Evolutionary conservation across 2,888 invertebrate genomes (phyloP).

Genomic region (Abrostola tripartita): DNA sequence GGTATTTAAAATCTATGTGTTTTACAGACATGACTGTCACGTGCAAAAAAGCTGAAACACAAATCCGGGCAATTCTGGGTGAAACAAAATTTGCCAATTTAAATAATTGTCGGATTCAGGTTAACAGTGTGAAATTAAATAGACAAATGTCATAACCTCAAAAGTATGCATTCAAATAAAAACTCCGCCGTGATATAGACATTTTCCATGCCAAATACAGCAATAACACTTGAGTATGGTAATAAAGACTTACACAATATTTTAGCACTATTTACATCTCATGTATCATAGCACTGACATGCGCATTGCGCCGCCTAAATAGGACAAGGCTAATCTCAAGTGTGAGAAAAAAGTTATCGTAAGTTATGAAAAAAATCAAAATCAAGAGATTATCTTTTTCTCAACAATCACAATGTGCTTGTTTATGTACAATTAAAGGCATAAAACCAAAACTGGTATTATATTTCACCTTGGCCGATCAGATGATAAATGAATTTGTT

Average conservation of each 20-base stretch:
- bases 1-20: no score
- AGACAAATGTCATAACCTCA: no score
- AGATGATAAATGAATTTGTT: conserved; percentile 11
- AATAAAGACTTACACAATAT: conserved; percentile 45
- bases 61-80: no score
- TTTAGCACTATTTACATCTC: conserved; percentile 59
- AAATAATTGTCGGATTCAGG: no score
- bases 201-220: no score
- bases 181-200: no score
- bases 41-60: no score
- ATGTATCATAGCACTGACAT: conserved; percentile 53
- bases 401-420: conserved; percentile 50
- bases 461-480: conserved; percentile 17
- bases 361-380: conserved; percentile 52
- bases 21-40: no score
- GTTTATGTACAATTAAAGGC: conserved; percentile 40
- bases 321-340: conserved; percentile 77
- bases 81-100: no score
- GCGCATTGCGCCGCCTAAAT: conserved; percentile 62
- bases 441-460: conserved; percentile 35
- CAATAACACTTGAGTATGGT: no score
- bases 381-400: conserved; percentile 61
- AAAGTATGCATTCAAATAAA: no score
- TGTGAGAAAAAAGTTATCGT: conserved; percentile 70
- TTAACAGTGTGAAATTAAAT: no score